These are phyloP conservation scores for Vesta saturnalis DNA, from an alignment of 2,888 invertebrate species.

Conservation along the genomic window DNA sequence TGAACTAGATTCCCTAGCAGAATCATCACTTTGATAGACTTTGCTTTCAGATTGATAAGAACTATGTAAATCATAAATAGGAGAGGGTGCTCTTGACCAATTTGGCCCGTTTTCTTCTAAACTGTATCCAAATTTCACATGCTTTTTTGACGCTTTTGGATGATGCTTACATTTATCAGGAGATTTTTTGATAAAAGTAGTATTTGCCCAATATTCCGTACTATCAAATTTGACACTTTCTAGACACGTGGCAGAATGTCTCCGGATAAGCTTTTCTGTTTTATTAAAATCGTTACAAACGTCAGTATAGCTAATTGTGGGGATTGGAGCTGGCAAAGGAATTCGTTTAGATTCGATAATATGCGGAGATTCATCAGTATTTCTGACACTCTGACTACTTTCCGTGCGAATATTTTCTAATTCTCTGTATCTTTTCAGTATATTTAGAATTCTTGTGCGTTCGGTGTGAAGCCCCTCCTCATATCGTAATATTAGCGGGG, in stretches of 20 bases:
- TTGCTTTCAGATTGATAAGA: neutral
- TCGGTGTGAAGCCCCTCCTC: constrained; percentile 32
- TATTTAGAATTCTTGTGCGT: constrained; percentile 31
- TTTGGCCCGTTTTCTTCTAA: constrained; percentile 52
- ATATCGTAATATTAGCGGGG: constrained; percentile 29
- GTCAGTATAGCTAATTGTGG: neutral
- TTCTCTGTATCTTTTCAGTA: constrained; percentile 54
- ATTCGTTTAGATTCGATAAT: neutral
- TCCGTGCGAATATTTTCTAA: neutral
- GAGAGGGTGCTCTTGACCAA: constrained; percentile 25
- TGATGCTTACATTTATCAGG: constrained; percentile 39
- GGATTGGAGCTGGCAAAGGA: too few species aligned
- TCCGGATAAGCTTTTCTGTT: neutral
- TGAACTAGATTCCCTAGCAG: constrained; percentile 12
- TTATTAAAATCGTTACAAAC: neutral
- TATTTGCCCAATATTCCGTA: constrained; percentile 17
- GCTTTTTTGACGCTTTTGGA: neutral
- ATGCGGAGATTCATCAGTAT: neutral
- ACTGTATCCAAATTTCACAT: constrained; percentile 37
- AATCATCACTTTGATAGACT: neutral
- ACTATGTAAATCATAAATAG: neutral
- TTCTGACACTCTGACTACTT: neutral
- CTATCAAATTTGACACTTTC: constrained; percentile 28
- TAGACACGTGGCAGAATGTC: neutral
- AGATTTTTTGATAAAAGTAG: constrained; percentile 9